These are phyloP conservation scores for Coecobrya sp. DNA, from an alignment of 2,888 invertebrate species.

Conservation along the genomic window DNA sequence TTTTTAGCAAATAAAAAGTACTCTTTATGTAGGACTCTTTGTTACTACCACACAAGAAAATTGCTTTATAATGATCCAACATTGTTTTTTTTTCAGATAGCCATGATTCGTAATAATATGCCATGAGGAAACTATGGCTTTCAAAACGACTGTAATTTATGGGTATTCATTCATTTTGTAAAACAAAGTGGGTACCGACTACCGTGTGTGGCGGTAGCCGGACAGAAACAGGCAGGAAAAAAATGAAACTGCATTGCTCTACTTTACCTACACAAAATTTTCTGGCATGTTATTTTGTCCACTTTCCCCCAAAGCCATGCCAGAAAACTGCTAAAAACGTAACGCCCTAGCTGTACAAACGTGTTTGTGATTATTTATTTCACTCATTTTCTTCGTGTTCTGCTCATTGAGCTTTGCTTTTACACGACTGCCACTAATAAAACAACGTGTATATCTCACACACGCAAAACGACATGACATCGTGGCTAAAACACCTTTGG, in stretches of 20 bases:
- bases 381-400: constrained; percentile 46
- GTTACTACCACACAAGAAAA: constrained; percentile 42
- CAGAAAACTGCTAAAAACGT: neutral
- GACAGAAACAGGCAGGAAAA: neutral
- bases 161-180: constrained; percentile 46
- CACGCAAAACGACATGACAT: constrained; percentile 37
- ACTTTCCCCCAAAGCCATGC: constrained; percentile 57
- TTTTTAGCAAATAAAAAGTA: constrained; percentile 1
- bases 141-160: constrained; percentile 57
- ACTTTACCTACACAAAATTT: neutral
- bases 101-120: neutral
- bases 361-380: constrained; percentile 61
- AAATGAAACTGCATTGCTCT: neutral
- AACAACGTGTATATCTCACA: neutral
- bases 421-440: constrained; percentile 3
- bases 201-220: constrained; percentile 26
- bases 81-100: neutral
- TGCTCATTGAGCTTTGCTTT: constrained; percentile 30
- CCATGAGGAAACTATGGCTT: neutral
- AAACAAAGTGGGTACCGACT: constrained; percentile 32
- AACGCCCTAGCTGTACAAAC: constrained; percentile 37
- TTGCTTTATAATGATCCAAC: constrained; percentile 70
- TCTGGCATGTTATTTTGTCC: constrained; percentile 28
- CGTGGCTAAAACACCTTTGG: constrained; percentile 69
- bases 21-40: neutral